phyloP scores from a whole-genome alignment of 2,797 vertebrate species.

The Lepilemur ruficaudatus region DNA sequence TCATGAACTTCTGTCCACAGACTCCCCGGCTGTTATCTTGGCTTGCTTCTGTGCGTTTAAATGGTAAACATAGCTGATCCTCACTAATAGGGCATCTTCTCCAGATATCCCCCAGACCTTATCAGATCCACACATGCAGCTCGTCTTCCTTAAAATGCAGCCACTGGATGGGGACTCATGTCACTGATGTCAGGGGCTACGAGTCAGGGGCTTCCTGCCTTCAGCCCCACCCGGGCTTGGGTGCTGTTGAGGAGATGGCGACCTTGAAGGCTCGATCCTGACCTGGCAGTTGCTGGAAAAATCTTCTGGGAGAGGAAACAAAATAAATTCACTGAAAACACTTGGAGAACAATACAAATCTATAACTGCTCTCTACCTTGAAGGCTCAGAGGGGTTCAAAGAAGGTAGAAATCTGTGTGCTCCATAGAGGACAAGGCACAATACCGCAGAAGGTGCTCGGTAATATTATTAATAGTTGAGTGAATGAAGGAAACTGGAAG shows the following conservation, averaged over 20 bases:
- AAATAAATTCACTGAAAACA: neutral
- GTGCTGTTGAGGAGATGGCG: neutral
- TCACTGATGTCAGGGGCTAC: neutral
- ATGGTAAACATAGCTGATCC: constrained; percentile 61
- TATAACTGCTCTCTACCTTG: neutral
- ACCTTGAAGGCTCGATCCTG: neutral
- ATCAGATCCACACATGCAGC: constrained; percentile 51
- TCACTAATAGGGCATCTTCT: constrained; percentile 18
- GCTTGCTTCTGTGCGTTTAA: constrained; percentile 43
- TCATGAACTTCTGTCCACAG: constrained; percentile 67
- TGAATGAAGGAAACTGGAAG: neutral
- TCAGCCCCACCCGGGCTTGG: neutral
- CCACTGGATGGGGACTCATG: neutral
- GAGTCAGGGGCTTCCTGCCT: neutral
- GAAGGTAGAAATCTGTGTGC: neutral
- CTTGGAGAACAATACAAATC: neutral
- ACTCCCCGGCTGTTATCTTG: constrained; percentile 38
- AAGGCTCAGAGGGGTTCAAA: neutral
- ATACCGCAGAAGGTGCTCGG: neutral
- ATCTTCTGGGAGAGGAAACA: neutral
- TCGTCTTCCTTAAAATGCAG: constrained; percentile 46
- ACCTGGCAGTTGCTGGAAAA: neutral
- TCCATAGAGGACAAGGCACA: neutral
- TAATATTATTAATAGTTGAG: neutral
- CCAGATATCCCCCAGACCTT: constrained; percentile 45